phyloP scores from a whole-genome alignment of 2,888 invertebrate genomes.

The Adelognathus sp. region DNA sequence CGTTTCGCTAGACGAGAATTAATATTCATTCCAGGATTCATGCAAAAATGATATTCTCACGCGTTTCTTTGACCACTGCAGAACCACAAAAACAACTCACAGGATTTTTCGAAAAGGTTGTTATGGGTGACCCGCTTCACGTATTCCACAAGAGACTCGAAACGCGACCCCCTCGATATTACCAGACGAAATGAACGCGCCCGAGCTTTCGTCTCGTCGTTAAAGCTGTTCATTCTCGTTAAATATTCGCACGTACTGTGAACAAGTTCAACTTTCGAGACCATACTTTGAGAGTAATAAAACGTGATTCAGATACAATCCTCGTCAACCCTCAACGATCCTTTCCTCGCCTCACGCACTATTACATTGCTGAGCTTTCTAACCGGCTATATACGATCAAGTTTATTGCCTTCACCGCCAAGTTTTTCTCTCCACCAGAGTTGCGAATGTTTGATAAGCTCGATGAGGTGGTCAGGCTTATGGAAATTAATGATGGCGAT shows the following conservation, averaged over 20 bases:
- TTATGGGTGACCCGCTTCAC: conserved; percentile 1
- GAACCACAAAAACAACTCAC: conserved; percentile 37
- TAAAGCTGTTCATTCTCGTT: conserved; percentile 11
- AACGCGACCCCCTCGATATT: neutral
- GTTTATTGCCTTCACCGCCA: no score
- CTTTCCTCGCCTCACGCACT: no score
- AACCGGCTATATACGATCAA: no score
- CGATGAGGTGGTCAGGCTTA: no score
- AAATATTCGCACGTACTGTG: neutral
- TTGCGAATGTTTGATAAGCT: no score
- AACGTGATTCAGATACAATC: neutral
- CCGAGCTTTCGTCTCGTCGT: conserved; percentile 34
- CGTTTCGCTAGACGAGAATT: conserved; percentile 12
- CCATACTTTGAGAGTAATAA: conserved; percentile 25
- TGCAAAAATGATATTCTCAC: neutral
- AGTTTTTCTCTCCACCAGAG: no score
- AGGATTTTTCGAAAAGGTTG: conserved; percentile 24
- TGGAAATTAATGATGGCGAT: no score
- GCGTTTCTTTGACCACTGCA: conserved; percentile 9
- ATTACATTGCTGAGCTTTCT: no score
- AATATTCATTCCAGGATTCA: conserved; percentile 29
- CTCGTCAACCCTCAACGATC: no score
- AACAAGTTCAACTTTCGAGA: conserved; percentile 20
- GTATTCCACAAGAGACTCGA: conserved; percentile 20
- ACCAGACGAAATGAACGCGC: neutral